A percentile compares a stretch with the other conserved stretches of the same genome.
Evolutionary conservation across 1,140 invertebrate species (phyloP).

Genomic region (Atta texana): DNA sequence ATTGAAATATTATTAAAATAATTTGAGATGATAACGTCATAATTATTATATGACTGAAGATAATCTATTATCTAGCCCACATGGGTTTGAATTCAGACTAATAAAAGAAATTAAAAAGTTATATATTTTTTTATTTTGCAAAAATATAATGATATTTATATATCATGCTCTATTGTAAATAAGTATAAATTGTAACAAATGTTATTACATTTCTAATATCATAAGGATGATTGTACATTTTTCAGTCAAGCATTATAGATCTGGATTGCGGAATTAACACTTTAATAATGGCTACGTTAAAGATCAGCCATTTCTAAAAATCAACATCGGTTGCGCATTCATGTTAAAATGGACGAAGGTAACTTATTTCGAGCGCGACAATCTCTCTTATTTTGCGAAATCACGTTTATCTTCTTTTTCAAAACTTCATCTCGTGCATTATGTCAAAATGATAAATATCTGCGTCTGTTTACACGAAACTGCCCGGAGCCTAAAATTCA

Average conservation of each 20-base stretch:
- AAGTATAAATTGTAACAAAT: conserved; percentile 19
- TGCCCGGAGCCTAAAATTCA: conserved; percentile 56
- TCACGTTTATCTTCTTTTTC: conserved; percentile 4
- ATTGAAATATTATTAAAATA: neutral
- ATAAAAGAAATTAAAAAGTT: neutral
- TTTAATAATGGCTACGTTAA: neutral
- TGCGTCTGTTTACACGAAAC: conserved; percentile 34
- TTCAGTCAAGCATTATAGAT: neutral
- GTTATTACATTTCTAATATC: conserved; percentile 33
- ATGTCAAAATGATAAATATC: conserved; percentile 54
- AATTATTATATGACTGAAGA: neutral
- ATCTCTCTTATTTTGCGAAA: conserved; percentile 26
- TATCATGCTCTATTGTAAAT: conserved; percentile 33
- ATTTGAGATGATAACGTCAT: neutral
- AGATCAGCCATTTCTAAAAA: neutral
- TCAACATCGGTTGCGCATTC: conserved; percentile 1
- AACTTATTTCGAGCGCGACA: neutral
- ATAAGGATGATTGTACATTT: neutral
- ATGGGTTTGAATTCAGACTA: neutral
- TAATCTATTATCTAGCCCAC: neutral
- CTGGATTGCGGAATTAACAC: neutral
- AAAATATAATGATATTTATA: conserved; percentile 57
- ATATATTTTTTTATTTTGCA: neutral
- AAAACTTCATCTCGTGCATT: conserved; percentile 26
- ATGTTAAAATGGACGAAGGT: conserved; percentile 4